phyloP scores from a whole-genome alignment of 1,140 invertebrate species.

The Limonius californicus region DNA sequence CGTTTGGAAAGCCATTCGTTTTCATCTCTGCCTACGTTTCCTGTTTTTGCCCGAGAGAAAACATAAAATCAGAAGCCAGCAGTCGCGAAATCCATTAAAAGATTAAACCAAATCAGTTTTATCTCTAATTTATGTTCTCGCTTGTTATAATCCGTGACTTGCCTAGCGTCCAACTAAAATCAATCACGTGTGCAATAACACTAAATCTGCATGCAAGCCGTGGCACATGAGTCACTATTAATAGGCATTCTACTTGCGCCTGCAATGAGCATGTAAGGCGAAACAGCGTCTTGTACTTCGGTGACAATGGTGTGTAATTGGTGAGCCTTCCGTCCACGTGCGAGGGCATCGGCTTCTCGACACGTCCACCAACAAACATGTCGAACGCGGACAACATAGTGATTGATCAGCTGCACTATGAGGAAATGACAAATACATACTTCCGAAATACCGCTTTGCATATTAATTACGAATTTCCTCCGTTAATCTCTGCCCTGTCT shows the following conservation, averaged over 20 bases:
- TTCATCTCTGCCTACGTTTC: not conserved
- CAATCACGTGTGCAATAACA: slow-evolving; percentile 39
- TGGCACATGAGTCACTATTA: slow-evolving; percentile 35
- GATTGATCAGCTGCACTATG: slow-evolving; percentile 9
- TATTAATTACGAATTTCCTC: not conserved
- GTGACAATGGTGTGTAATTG: slow-evolving; percentile 27
- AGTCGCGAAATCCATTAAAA: slow-evolving; percentile 26
- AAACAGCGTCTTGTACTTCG: slow-evolving; percentile 24
- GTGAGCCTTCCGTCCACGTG: slow-evolving; percentile 31
- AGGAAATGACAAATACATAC: slow-evolving; percentile 10
- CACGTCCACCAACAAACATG: not conserved
- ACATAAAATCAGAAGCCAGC: not conserved
- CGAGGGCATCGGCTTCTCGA: slow-evolving; percentile 21
- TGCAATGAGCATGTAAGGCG: slow-evolving; percentile 27
- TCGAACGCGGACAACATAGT: not conserved
- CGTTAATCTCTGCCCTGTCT: too few relatives aligned
- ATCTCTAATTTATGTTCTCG: slow-evolving; percentile 33
- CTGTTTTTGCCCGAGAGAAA: not conserved
- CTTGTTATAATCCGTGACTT: slow-evolving; percentile 15
- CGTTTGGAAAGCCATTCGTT: not conserved
- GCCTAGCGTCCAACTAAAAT: slow-evolving; percentile 27
- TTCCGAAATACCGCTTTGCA: not conserved
- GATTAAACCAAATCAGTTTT: slow-evolving; percentile 33
- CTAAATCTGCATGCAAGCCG: slow-evolving; percentile 38
- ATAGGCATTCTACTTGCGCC: slow-evolving; percentile 35